A percentile compares a stretch with the other conserved stretches of the same genome.
Conservation (phyloP, 2,797 vertebrate species). For the Cygnus olor region DNA sequence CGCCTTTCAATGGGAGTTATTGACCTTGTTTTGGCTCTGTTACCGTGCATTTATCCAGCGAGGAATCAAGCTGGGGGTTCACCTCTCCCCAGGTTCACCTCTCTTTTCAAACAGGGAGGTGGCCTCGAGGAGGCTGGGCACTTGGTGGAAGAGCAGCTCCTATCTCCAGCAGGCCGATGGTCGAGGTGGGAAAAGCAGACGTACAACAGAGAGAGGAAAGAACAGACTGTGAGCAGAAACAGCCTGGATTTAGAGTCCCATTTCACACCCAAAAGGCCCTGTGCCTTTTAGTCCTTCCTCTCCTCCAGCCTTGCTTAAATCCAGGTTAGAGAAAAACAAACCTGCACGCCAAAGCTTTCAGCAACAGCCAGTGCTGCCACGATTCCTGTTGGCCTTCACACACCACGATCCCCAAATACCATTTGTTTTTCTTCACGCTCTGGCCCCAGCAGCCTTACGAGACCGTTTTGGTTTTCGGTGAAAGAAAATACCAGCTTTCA, state of each 20-base stretch:
- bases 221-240: not conserved
- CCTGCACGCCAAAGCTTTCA: rapidly evolving
- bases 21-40: not conserved
- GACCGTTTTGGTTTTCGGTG: not conserved
- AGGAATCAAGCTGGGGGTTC: not conserved
- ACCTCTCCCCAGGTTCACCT: not conserved
- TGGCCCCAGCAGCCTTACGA: not conserved
- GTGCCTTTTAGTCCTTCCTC: not conserved
- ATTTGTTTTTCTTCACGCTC: rapidly evolving
- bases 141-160: not conserved
- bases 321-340: not conserved
- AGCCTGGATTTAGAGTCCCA: not conserved
- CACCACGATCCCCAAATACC: not conserved
- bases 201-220: not conserved
- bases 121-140: not conserved
- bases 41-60: not conserved
- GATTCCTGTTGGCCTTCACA: not conserved
- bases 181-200: not conserved
- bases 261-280: not conserved
- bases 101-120: not conserved
- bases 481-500: not conserved
- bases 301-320: not conserved
- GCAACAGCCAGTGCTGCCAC: not conserved
- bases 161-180: rapidly evolving
- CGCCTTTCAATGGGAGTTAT: not conserved